Evolutionary conservation across 2,888 invertebrate species (phyloP).

Genomic region (Plagodis pulveraria): DNA sequence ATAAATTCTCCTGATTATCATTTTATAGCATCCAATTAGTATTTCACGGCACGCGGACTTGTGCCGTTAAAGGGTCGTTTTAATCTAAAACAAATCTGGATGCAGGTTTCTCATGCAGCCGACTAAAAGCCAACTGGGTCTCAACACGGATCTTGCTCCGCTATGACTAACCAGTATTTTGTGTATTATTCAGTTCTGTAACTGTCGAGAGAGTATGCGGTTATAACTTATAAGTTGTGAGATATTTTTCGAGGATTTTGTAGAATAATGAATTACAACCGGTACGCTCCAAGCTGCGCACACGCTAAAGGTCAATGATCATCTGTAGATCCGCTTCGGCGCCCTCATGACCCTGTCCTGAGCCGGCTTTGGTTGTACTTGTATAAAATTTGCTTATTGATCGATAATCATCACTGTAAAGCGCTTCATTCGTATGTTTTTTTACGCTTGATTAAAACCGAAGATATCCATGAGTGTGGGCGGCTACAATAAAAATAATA

Average conservation of each 20-base stretch:
- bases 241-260: slow-evolving; percentile 52
- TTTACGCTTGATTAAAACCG: slow-evolving; percentile 27
- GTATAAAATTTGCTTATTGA: slow-evolving; percentile 71
- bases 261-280: slow-evolving; percentile 77
- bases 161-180: slow-evolving; percentile 64
- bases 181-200: slow-evolving; percentile 46
- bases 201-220: slow-evolving; percentile 33
- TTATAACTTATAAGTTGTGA: slow-evolving; percentile 25
- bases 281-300: slow-evolving; percentile 72
- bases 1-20: slow-evolving; percentile 32
- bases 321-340: slow-evolving; percentile 83
- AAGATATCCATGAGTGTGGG: slow-evolving; percentile 22
- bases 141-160: slow-evolving; percentile 59
- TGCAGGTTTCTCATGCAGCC: slow-evolving; percentile 53
- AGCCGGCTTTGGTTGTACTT: slow-evolving; percentile 61
- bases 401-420: slow-evolving; percentile 53
- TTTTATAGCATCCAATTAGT: slow-evolving; percentile 28
- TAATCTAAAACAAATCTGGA: slow-evolving; percentile 51
- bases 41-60: slow-evolving; percentile 20
- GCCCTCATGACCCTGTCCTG: slow-evolving; percentile 81
- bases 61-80: slow-evolving; percentile 32
- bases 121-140: slow-evolving; percentile 61
- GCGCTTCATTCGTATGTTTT: slow-evolving; percentile 35
- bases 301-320: slow-evolving; percentile 83
- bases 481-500: slow-evolving; percentile 23